Conservation (phyloP, 2,113 vertebrate genomes). For the Paralichthys olivaceus region DNA sequence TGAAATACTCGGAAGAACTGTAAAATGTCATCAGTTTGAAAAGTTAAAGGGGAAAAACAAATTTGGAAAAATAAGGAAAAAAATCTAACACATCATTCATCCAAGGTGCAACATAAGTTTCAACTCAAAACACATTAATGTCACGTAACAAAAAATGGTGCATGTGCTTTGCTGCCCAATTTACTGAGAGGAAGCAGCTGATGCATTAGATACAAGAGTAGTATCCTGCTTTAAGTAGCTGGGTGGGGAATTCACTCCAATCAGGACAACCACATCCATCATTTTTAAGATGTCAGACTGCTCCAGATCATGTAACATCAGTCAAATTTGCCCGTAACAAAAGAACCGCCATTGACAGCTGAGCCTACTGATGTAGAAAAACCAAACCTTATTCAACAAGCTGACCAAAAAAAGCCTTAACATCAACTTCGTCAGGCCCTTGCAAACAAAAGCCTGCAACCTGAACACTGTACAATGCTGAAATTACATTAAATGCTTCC, state of each 20-base stretch:
- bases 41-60: neutral
- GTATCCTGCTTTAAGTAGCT: conserved; percentile 9
- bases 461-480: conserved; percentile 3
- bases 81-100: neutral
- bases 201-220: conserved; percentile 28
- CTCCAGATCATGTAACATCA: neutral
- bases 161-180: conserved; percentile 59
- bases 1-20: neutral
- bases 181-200: conserved; percentile 44
- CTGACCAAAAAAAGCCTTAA: conserved; percentile 9
- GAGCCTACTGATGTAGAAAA: neutral
- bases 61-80: conserved; percentile 7
- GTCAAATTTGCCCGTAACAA: neutral
- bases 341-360: neutral
- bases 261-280: neutral
- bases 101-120: neutral
- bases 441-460: neutral
- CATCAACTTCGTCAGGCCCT: neutral
- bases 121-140: conserved; percentile 13
- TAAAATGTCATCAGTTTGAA: neutral
- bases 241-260: neutral
- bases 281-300: neutral
- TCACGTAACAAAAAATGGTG: conserved; percentile 18
- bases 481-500: conserved; percentile 1
- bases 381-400: neutral